Evolutionary conservation across 2,113 vertebrate genomes (phyloP).

Genomic region (Colistium nudipinnis): DNA sequence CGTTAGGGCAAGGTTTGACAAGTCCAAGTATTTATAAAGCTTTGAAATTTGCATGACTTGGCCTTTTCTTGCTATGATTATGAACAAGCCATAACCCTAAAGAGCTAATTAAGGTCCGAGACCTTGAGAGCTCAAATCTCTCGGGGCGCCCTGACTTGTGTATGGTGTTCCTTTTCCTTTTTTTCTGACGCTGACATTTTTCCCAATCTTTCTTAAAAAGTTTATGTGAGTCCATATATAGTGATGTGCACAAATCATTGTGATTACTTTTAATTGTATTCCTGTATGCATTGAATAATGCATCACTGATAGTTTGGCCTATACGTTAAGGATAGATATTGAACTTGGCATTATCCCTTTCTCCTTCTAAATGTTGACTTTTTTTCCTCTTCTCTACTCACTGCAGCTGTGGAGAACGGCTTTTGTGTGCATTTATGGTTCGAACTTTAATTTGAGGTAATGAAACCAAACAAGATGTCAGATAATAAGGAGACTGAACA

Average conservation of each 20-base stretch:
- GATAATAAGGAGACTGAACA: not conserved
- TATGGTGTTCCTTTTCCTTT: not conserved
- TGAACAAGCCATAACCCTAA: not conserved
- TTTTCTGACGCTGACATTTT: not conserved
- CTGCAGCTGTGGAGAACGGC: too few relatives aligned
- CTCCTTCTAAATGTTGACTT: too few relatives aligned
- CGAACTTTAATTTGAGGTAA: too few relatives aligned
- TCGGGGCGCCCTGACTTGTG: not conserved
- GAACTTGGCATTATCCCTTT: too few relatives aligned
- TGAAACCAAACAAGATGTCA: not conserved
- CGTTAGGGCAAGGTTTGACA: not conserved
- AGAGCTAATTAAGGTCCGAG: not conserved
- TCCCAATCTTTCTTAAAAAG: not conserved
- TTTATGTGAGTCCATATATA: not conserved
- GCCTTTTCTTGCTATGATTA: not conserved
- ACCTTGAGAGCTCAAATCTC: not conserved
- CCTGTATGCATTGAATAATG: too few relatives aligned
- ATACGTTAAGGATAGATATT: too few relatives aligned
- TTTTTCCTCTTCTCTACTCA: too few relatives aligned
- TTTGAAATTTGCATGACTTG: not conserved
- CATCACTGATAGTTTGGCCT: too few relatives aligned
- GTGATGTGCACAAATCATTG: too few relatives aligned
- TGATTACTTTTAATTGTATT: too few relatives aligned
- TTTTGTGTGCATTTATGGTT: not conserved
- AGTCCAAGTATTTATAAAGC: not conserved